These are phyloP conservation scores for Macrochelys suwanniensis DNA, from an alignment of 2,797 vertebrate species.

Conservation along the genomic window DNA sequence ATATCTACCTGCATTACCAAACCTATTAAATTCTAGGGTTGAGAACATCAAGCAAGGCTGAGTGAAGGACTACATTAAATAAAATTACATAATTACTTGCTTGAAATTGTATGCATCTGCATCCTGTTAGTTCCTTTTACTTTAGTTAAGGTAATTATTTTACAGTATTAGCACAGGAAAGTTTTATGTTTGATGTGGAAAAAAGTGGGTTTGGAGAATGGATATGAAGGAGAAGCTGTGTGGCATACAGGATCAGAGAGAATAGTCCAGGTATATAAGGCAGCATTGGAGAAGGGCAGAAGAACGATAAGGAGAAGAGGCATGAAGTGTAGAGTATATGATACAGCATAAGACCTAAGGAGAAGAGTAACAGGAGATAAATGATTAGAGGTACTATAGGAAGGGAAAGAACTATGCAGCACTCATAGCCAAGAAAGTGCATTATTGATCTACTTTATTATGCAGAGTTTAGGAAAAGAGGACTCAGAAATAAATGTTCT, in stretches of 20 bases:
- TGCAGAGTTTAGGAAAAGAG: slow-evolving; percentile 14
- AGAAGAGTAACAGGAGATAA: slow-evolving; percentile 52
- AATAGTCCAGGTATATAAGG: neutral
- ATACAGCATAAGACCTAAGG: slow-evolving; percentile 11
- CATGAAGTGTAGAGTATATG: neutral
- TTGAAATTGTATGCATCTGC: neutral
- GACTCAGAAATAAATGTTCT: slow-evolving; percentile 37
- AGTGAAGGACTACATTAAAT: neutral
- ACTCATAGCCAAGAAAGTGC: slow-evolving; percentile 26
- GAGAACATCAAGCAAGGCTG: neutral
- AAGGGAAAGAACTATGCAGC: slow-evolving; percentile 29
- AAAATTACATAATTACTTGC: neutral
- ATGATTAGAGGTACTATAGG: slow-evolving; percentile 53
- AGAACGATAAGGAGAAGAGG: neutral
- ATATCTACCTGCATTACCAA: neutral
- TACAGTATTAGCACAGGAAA: neutral
- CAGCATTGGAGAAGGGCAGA: neutral
- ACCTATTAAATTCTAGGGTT: neutral
- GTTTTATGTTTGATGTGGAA: neutral
- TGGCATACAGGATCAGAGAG: neutral
- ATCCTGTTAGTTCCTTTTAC: neutral
- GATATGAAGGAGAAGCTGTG: neutral
- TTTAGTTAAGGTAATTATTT: neutral
- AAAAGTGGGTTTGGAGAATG: neutral
- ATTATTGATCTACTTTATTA: slow-evolving; percentile 67